These are phyloP conservation scores for Euura saliciscinereae DNA, from an alignment of 1,140 invertebrate species.

Conservation along the genomic window DNA sequence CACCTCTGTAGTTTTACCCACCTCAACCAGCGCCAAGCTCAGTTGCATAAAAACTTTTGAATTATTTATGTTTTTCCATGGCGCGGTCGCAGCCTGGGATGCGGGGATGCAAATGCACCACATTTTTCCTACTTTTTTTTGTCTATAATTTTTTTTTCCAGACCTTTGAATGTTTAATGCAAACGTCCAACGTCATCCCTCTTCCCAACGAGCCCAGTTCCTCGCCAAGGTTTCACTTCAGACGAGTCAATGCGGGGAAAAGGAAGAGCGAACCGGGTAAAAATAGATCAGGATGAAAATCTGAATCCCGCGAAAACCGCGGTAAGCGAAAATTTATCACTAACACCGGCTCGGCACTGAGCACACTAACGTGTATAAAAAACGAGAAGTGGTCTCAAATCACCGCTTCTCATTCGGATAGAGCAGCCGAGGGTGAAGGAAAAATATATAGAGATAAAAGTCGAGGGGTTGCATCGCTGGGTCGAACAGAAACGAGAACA, in stretches of 20 bases:
- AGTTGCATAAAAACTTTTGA: constrained; percentile 51
- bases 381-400: too few relatives aligned
- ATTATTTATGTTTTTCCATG: constrained; percentile 58
- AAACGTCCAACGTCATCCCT: constrained; percentile 13
- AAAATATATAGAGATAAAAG: too few relatives aligned
- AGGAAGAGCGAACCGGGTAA: not conserved
- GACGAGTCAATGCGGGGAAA: too few relatives aligned
- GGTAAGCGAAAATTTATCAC: too few relatives aligned
- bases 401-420: too few relatives aligned
- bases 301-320: not conserved
- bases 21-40: constrained; percentile 12
- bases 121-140: not conserved
- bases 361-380: too few relatives aligned
- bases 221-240: too few relatives aligned
- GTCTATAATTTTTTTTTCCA: constrained; percentile 48
- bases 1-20: not conserved
- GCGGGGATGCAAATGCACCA: constrained; percentile 49
- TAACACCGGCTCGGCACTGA: too few relatives aligned
- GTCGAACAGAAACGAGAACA: too few relatives aligned
- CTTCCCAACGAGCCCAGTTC: not conserved
- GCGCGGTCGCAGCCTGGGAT: constrained; percentile 43
- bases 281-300: not conserved
- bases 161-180: constrained; percentile 55
- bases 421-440: too few relatives aligned
- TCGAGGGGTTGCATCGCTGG: too few relatives aligned